These are phyloP conservation scores for Cynodonichthys magdalenae DNA, from an alignment of 2,797 vertebrate species.

Conservation along the genomic window DNA sequence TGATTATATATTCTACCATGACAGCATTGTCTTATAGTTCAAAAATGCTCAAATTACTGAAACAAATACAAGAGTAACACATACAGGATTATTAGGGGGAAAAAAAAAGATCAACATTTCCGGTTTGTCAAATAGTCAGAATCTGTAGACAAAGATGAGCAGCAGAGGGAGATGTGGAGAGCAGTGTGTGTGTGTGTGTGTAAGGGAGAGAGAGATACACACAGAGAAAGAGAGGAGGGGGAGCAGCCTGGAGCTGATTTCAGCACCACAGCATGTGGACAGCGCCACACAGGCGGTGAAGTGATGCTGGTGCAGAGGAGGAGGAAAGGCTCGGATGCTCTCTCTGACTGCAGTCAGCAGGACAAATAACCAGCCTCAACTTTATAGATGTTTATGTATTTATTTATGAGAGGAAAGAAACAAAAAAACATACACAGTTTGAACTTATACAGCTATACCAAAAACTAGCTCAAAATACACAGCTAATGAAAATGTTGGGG, in stretches of 20 bases:
- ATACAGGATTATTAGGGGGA: not conserved
- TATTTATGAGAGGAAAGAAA: too few species aligned
- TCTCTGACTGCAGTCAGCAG: slow-evolving; percentile 8
- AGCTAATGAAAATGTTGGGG: too few species aligned
- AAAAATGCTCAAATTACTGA: not conserved
- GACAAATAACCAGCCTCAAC: not conserved
- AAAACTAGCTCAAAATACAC: too few species aligned
- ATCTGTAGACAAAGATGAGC: slow-evolving; percentile 14
- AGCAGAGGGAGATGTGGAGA: slow-evolving; percentile 59
- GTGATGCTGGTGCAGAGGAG: slow-evolving; percentile 61
- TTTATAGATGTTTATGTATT: not conserved
- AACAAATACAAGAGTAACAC: not conserved
- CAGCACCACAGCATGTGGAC: slow-evolving; percentile 80
- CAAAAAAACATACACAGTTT: too few species aligned
- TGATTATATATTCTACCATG: not conserved
- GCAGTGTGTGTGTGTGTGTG: not conserved
- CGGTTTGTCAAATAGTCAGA: not conserved
- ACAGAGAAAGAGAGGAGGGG: slow-evolving; percentile 11
- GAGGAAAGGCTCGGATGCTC: slow-evolving; percentile 16
- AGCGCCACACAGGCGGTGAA: slow-evolving; percentile 82
- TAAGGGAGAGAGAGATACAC: slow-evolving; percentile 23
- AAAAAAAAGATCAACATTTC: not conserved
- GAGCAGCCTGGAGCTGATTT: slow-evolving; percentile 54
- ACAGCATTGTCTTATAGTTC: not conserved
- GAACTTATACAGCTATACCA: too few species aligned